Conservation (phyloP, 2,888 invertebrate genomes). For the Drosophila lacicola region DNA sequence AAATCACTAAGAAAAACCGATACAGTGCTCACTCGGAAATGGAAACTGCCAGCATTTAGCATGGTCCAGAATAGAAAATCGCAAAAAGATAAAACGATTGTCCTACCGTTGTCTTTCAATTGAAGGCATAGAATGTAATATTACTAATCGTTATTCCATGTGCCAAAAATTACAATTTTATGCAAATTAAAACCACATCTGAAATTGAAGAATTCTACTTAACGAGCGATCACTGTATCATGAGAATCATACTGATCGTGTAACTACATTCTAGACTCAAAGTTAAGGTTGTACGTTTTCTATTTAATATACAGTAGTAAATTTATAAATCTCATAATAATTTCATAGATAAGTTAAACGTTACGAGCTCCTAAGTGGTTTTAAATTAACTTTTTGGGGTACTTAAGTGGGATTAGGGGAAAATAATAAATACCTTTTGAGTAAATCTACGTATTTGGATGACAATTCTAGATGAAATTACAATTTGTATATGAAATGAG, state of each 20-base stretch:
- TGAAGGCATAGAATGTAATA: no score
- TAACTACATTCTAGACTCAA: background rate
- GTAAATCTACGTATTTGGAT: conserved; percentile 38
- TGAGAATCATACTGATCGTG: background rate
- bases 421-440: conserved; percentile 58
- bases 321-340: conserved; percentile 11
- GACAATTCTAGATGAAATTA: conserved; percentile 32
- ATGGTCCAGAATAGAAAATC: no score
- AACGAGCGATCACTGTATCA: conserved; percentile 4
- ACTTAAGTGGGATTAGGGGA: conserved; percentile 13
- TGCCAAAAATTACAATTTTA: no score
- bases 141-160: background rate
- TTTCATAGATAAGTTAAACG: conserved; percentile 29
- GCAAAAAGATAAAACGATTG: background rate
- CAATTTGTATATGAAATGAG: conserved; percentile 18
- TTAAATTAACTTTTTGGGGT: conserved; percentile 7
- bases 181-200: no score
- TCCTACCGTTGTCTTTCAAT: background rate
- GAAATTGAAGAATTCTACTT: background rate
- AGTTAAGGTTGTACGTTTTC: background rate
- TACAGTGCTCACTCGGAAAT: background rate
- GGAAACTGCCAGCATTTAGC: no score
- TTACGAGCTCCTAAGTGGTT: conserved; percentile 18
- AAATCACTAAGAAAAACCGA: conserved; percentile 3
- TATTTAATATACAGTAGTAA: conserved; percentile 9